Evolutionary conservation across 2,797 vertebrate species (phyloP), one percentile per base, ranked within the genome.

Genomic region (Argya squamiceps): DNA sequence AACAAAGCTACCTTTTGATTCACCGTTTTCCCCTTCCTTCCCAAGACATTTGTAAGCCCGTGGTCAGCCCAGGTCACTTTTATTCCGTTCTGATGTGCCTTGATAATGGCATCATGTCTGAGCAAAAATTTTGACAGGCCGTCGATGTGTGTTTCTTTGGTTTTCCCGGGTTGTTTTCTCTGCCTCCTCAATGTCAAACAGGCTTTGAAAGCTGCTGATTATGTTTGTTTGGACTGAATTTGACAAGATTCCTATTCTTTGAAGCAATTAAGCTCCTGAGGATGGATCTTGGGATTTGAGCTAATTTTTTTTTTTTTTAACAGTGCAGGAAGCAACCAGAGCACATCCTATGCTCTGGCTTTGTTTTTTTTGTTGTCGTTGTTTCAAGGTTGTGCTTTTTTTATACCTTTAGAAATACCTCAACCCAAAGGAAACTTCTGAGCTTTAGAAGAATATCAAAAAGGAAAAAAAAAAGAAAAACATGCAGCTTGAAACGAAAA

Each of bases 201-300:
- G 96, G 97, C 98, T 98, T 98, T 98, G 98, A 98, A 99, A 98
- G 98, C 97, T 97, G 95, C 98, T 98, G 98, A 99, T 99, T 98
- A 98, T 98, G 98, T 98, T 98, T 98, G 98, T 98, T 98, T 98
- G 98, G 96, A 97, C 97, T 97, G 97, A 98, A 98, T 98, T 98
- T 98, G 99, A 99, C 98, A 98, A 98, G 98, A 98, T 98, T 98
- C 98, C 97, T 98, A 94, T 98, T 98, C 98, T 98, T 98, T 99
- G 98, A 98, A 98, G 98, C 98, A 99, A 99, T 99, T 99, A 99
- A 98, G 97, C 98, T 98, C 98, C 97, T 97, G 98, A 98, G 98
- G 98, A 98, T 98, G 98, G 97, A 97, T 98, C 98, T 98, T 97
- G 97, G 97, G 97, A 98, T 98, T 97, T 98, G 98, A 98, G 97